Evolutionary conservation across 2,113 vertebrate species (phyloP).

Genomic region (Bostrychus sinensis): DNA sequence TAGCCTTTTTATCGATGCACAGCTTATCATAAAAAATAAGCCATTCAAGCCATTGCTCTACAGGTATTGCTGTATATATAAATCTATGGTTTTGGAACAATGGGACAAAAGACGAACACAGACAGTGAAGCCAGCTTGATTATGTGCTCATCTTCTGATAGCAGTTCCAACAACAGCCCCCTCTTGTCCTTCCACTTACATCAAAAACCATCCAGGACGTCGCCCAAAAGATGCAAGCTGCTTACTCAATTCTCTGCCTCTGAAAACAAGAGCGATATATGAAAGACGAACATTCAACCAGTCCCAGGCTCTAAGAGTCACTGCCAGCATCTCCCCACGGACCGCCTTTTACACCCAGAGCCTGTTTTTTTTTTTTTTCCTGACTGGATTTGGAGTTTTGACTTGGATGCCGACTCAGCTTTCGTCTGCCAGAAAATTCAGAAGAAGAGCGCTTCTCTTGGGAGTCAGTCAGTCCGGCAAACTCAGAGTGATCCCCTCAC

Average conservation of each 20-base stretch:
- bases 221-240: slow-evolving; percentile 8
- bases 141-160: slow-evolving; percentile 10
- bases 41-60: background rate
- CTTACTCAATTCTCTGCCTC: slow-evolving; percentile 26
- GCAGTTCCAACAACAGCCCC: background rate
- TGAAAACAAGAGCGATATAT: slow-evolving; percentile 31
- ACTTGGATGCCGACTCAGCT: slow-evolving; percentile 35
- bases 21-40: background rate
- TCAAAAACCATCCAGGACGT: slow-evolving; percentile 34
- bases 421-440: slow-evolving; percentile 32
- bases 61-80: background rate
- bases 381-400: slow-evolving; percentile 53
- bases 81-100: background rate
- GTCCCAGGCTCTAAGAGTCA: slow-evolving; percentile 26
- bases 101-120: background rate
- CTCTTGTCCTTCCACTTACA: slow-evolving; percentile 4
- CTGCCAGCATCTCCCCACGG: slow-evolving; percentile 32
- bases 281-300: slow-evolving; percentile 47
- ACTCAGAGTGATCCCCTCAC: slow-evolving; percentile 30
- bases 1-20: background rate
- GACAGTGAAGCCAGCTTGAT: slow-evolving; percentile 7
- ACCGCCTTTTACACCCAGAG: slow-evolving; percentile 39
- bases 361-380: slow-evolving; percentile 33
- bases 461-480: slow-evolving; percentile 21
- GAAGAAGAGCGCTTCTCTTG: slow-evolving; percentile 33